Evolutionary conservation across 2,888 invertebrate genomes (phyloP), one percentile per base, ranked within the genome.

Genomic region (Ganaspis brasiliensis): DNA sequence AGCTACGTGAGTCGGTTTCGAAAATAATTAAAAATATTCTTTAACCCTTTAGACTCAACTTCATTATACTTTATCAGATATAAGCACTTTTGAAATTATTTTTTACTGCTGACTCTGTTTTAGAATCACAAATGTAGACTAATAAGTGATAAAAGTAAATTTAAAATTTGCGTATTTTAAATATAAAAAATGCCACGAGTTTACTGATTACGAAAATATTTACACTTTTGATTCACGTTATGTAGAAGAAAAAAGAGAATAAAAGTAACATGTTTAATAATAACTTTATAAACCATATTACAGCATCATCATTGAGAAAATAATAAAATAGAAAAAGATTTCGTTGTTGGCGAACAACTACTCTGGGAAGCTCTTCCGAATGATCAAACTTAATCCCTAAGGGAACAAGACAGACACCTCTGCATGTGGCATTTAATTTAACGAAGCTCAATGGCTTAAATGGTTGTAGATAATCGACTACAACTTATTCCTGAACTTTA

Each of bases 331-430:
- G n/a, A 56, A 55, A 56, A 59, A 31, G n/a, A 26, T 26, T 31
- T 26, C 1, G 6, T 59, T 6, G n/a, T 6, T 3, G 16, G 8
- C n/a, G 1, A 59, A 6, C 31, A 59, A 9, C 31, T 59, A 59
- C 59, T 16, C 26, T 59, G 8, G 16, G 16, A 59, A 59, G 31
- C 59, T 59, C n/a, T 59, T 59, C 31, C 59, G 59, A 59, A 26
- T 59, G 59, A 59, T 59, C 59, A 59, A 59, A 59, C 59, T 59
- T 59, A 26, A 59, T n/a, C n/a, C 59, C 31, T 26, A n/a, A 59
- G n/a, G 59, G 59, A 59, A n/a, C 6, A 6, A 14, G 31, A n/a
- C 31, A 59, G n/a, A 59, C 31, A 31, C 31, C 16, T 6, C 59
- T 59, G 59, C 59, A 31, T n/a, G 59, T 31, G 31, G 59, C 59